phyloP scores from a whole-genome alignment of 2,113 vertebrate genomes.

The Petrocephalus zakoni region DNA sequence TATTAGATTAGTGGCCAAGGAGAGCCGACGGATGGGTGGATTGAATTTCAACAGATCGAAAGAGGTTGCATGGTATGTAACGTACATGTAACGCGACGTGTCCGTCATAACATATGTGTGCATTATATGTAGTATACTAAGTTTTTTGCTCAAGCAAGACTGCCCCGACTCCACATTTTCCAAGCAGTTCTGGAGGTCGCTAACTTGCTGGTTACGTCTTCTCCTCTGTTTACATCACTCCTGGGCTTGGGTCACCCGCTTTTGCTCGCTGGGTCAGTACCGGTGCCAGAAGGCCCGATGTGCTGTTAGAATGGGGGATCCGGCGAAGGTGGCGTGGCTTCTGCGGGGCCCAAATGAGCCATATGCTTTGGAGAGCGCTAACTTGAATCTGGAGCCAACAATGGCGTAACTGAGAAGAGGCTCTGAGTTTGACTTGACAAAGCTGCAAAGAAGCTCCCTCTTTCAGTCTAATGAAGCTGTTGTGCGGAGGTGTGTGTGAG shows the following conservation, averaged over 20 bases:
- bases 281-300: background rate
- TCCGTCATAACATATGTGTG: background rate
- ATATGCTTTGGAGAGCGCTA: slow-evolving; percentile 64
- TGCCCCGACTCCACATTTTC: background rate
- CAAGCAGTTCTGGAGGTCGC: background rate
- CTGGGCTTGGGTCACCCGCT: background rate
- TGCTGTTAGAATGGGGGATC: background rate
- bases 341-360: slow-evolving; percentile 36
- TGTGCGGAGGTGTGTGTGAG: slow-evolving; percentile 46
- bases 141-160: background rate
- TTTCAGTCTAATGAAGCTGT: slow-evolving; percentile 72
- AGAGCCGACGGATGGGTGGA: background rate
- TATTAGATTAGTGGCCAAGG: background rate
- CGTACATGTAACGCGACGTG: no score
- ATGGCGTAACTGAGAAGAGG: slow-evolving; percentile 59
- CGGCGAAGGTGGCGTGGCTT: slow-evolving; percentile 30
- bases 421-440: slow-evolving; percentile 63
- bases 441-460: slow-evolving; percentile 61
- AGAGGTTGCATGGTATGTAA: background rate
- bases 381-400: slow-evolving; percentile 59
- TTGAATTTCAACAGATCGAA: background rate
- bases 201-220: background rate
- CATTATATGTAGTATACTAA: background rate
- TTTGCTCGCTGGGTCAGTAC: background rate
- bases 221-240: background rate